phyloP scores from a whole-genome alignment of 2,888 invertebrate species.

The Melinaea marsaeus region DNA sequence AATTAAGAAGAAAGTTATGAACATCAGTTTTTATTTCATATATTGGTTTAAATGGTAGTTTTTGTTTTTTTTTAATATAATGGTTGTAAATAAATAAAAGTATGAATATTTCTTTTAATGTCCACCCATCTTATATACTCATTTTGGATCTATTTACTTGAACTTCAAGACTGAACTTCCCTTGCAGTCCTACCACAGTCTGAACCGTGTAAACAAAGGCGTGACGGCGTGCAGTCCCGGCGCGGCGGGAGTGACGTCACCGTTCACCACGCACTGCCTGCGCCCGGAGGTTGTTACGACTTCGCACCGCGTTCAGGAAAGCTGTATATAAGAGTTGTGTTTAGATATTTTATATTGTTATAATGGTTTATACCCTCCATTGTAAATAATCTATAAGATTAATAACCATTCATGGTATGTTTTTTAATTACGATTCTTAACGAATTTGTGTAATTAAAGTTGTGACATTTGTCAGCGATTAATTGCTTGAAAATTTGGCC shows the following conservation, averaged over 20 bases:
- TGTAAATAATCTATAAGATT: slow-evolving; percentile 49
- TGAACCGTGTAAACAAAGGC: slow-evolving; percentile 83
- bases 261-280: slow-evolving; percentile 86
- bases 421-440: slow-evolving; percentile 37
- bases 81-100: too few relatives aligned
- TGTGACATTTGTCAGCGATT: slow-evolving; percentile 26
- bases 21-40: too few relatives aligned
- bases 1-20: too few relatives aligned
- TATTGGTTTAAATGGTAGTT: too few relatives aligned
- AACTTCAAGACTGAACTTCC: not conserved
- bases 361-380: slow-evolving; percentile 43
- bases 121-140: too few relatives aligned
- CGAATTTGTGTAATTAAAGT: slow-evolving; percentile 23
- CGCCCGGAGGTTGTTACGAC: slow-evolving; percentile 92
- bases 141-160: too few relatives aligned
- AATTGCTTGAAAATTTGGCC: slow-evolving; percentile 22
- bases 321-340: slow-evolving; percentile 84
- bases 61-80: too few relatives aligned
- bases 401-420: slow-evolving; percentile 41
- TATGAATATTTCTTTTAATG: too few relatives aligned
- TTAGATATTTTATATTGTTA: slow-evolving; percentile 22
- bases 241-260: slow-evolving; percentile 81
- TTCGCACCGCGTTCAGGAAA: slow-evolving; percentile 92
- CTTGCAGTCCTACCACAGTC: slow-evolving; percentile 88
- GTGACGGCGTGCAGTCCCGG: slow-evolving; percentile 77